Percentiles rank a stretch among this genome's conserved stretches.
phyloP scores from a whole-genome alignment of 2,113 vertebrate species.

The Sterrhoptilus dennistouni region DNA sequence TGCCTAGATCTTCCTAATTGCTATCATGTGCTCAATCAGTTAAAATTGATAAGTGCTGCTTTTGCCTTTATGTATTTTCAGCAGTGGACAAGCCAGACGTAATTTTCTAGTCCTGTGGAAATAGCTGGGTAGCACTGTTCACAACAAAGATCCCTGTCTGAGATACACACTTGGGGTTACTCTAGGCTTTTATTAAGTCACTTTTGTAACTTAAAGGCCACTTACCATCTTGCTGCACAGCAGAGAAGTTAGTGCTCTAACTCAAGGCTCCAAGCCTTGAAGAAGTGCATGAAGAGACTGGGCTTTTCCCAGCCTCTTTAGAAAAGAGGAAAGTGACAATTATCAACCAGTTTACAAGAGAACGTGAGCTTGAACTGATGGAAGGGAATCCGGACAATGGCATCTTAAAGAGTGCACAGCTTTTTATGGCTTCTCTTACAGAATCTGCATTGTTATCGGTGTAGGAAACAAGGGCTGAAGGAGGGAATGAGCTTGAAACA shows the following conservation, averaged over 20 bases:
- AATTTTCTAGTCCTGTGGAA: not conserved
- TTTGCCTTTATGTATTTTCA: not conserved
- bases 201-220: not conserved
- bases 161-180: not conserved
- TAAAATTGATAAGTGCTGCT: not conserved
- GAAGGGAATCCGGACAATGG: not conserved
- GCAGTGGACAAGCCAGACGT: not conserved
- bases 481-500: not conserved
- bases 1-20: not conserved
- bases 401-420: not conserved
- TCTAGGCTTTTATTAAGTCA: not conserved
- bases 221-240: not conserved
- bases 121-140: not conserved
- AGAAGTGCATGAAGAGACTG: not conserved
- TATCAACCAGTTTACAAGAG: not conserved
- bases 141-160: not conserved
- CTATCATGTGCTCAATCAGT: not conserved
- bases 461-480: not conserved
- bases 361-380: not conserved
- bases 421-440: not conserved
- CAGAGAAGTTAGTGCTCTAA: not conserved
- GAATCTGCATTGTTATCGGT: not conserved
- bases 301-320: not conserved
- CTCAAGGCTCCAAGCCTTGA: not conserved
- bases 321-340: not conserved